Percentiles rank a stretch among this genome's conserved stretches.
These are phyloP conservation scores for Petrocephalus microphthalmus DNA, from an alignment of 2,113 vertebrate species.

Conservation along the genomic window DNA sequence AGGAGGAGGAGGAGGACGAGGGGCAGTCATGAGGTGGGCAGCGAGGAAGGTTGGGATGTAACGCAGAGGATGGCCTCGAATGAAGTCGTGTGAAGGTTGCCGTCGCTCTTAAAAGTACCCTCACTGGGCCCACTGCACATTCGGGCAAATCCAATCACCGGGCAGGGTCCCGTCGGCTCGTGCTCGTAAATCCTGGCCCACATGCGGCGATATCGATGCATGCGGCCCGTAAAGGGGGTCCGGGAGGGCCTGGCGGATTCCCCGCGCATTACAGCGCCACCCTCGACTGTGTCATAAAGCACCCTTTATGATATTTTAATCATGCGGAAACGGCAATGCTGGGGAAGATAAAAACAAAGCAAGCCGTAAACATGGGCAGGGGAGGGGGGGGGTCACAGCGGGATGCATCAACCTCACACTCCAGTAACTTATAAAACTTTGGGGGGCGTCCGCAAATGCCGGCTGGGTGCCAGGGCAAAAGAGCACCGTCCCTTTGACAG, in stretches of 20 bases:
- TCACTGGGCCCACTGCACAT: not conserved
- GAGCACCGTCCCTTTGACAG: not conserved
- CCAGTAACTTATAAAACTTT: not conserved
- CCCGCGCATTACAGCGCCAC: not conserved
- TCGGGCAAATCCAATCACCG: not conserved
- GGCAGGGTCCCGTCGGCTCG: not conserved
- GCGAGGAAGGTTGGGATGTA: not conserved
- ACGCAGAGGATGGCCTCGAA: too few relatives aligned
- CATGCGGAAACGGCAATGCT: not conserved
- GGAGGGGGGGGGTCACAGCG: not conserved
- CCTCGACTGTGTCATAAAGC: not conserved
- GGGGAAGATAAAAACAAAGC: not conserved
- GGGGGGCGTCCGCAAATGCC: not conserved
- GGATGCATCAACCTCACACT: not conserved
- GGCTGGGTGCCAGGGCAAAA: not conserved
- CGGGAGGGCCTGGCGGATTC: not conserved
- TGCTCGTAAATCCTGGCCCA: not conserved
- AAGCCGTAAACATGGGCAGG: not conserved
- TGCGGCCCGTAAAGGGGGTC: not conserved
- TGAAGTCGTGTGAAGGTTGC: not conserved
- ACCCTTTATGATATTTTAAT: conserved; percentile 7
- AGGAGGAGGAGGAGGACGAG: not conserved
- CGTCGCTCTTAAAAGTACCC: not conserved
- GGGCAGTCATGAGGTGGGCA: not conserved
- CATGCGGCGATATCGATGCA: not conserved